Conservation (phyloP, 1,140 invertebrate species). For the Helicoverpa zea region DNA sequence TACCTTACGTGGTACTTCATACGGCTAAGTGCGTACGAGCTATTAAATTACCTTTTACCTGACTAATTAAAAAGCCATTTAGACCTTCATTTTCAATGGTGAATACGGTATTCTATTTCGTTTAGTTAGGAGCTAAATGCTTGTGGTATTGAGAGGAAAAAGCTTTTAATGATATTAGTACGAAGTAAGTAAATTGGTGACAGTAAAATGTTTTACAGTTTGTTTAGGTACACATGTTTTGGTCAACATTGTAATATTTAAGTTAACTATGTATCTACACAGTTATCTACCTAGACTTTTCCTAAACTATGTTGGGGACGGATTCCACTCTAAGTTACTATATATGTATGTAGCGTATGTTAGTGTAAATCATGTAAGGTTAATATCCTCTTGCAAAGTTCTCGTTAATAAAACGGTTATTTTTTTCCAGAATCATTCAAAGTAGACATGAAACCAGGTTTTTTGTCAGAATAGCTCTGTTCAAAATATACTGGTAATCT, state of each 20-base stretch:
- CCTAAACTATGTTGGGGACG: too few species aligned
- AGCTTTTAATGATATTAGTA: neutral
- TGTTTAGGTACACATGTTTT: neutral
- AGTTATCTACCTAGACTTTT: too few species aligned
- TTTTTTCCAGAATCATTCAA: too few species aligned
- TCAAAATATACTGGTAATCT: constrained; percentile 16
- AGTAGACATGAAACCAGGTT: neutral
- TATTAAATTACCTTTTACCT: constrained; percentile 38
- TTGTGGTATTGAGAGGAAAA: neutral
- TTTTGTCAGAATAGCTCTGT: neutral
- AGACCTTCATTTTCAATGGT: constrained; percentile 12
- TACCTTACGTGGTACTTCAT: constrained; percentile 6
- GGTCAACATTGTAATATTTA: too few species aligned
- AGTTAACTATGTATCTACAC: too few species aligned
- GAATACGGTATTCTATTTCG: constrained; percentile 19
- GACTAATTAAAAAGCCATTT: constrained; percentile 41
- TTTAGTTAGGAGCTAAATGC: constrained; percentile 6
- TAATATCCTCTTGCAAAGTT: too few species aligned
- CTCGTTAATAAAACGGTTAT: too few species aligned
- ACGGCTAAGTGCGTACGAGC: constrained; percentile 10
- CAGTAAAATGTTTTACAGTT: neutral
- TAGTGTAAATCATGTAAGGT: too few species aligned
- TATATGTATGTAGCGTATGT: too few species aligned
- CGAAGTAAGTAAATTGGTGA: neutral
- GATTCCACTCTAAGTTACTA: too few species aligned